Conservation (phyloP, 2,113 vertebrate species). For the Litocranius walleri region DNA sequence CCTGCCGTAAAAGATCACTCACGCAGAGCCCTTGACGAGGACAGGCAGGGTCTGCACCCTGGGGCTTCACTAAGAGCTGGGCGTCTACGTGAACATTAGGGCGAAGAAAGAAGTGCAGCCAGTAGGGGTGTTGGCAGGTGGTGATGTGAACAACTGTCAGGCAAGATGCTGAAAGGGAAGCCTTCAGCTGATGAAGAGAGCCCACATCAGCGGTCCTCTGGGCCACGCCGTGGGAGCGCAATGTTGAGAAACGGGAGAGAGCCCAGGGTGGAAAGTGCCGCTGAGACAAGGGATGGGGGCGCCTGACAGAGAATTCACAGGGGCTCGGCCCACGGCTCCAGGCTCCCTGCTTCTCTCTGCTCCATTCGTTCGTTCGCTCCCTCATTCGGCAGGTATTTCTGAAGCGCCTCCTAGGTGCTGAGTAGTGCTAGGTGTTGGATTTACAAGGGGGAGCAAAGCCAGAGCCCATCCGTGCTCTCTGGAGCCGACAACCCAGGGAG, state of each 20-base stretch:
- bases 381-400: not conserved
- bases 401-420: not conserved
- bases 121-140: not conserved
- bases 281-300: not conserved
- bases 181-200: slow-evolving; percentile 48
- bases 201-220: slow-evolving; percentile 48
- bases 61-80: not conserved
- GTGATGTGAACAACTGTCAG: slow-evolving; percentile 35
- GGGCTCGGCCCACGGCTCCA: not conserved
- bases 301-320: not conserved
- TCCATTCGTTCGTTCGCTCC: accelerated
- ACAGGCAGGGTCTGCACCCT: not conserved
- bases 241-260: not conserved
- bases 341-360: not conserved
- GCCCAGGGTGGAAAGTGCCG: not conserved
- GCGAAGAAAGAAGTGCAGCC: not conserved
- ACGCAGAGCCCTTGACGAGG: accelerated
- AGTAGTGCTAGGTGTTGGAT: not conserved
- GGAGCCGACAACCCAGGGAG: not conserved
- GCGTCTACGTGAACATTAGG: accelerated
- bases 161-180: slow-evolving; percentile 47
- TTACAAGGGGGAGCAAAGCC: not conserved
- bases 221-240: not conserved
- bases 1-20: not conserved
- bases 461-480: not conserved